Evolutionary conservation across 2,888 invertebrate genomes (phyloP), one percentile per base, ranked within the genome.

Genomic region (Mechanitis mazaeus): DNA sequence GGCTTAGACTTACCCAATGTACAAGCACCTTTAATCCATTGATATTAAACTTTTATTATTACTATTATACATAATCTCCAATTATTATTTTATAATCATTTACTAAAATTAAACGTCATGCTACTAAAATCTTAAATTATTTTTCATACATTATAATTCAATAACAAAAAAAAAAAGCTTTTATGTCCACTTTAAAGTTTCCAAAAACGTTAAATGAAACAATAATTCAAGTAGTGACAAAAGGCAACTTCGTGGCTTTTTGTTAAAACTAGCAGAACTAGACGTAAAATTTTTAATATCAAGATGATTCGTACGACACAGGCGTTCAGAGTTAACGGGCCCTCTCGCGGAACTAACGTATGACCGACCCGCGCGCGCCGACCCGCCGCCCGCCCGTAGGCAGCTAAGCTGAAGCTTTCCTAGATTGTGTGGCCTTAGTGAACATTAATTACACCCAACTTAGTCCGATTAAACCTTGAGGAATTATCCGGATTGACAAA

Each of bases 391-490:
- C 70, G 67, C 69, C 75, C 76, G 81, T 79, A 80, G 80, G 76
- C 81, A 74, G 77, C 84, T 85, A 82, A 86, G 84, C 85, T 82
- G 76, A 81, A 85, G 87, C 88, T 86, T 83, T 83, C 87, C 85
- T 86, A 85, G 86, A 87, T 87, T 84, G 86, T 87, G 85, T 85
- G 85, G 85, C 87, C 88, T 87, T 87, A 89, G 81, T 83, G 87
- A 90, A 87, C 88, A 89, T 90, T 88, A 88, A 90, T 90, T 90
- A 88, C 87, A 86, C 82, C 85, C 81, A 89, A 90, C 88, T 89
- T 87, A 87, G 85, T 84, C 87, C 87, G 87, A 88, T 88, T 90
- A 90, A 90, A 88, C 86, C 88, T 85, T 86, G 85, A 88, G 89
- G 88, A 87, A 89, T 90, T 89, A 90, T 86, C 82, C 84, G 85